These are phyloP conservation scores for Tetrapedia diversipes DNA, from an alignment of 2,888 invertebrate genomes.

Conservation along the genomic window DNA sequence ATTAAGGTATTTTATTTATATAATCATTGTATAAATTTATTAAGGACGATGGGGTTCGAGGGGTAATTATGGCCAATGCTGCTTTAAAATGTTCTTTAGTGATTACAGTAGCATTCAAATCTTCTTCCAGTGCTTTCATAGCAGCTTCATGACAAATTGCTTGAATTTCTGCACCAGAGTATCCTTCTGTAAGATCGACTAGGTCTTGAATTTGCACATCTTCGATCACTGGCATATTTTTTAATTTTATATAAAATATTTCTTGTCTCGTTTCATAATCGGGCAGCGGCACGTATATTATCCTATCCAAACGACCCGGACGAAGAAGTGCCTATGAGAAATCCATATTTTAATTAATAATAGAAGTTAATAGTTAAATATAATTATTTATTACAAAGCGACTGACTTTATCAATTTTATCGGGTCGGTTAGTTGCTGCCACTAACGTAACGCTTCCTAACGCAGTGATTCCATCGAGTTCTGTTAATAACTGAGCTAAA, in stretches of 20 bases:
- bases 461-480: conserved; percentile 96
- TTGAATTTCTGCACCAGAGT: conserved; percentile 96
- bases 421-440: conserved; percentile 98
- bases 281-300: conserved; percentile 97
- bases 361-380: conserved; percentile 34
- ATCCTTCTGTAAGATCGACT: conserved; percentile 89
- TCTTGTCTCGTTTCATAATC: conserved; percentile 90
- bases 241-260: conserved; percentile 91
- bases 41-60: conserved; percentile 89
- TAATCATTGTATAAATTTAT: conserved; percentile 90
- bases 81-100: conserved; percentile 88
- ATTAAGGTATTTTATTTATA: conserved; percentile 77
- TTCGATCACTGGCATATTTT: conserved; percentile 88
- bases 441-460: conserved; percentile 94
- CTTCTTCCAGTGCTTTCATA: conserved; percentile 91
- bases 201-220: conserved; percentile 88
- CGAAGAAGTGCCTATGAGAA: conserved; percentile 89
- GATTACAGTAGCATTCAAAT: conserved; percentile 87
- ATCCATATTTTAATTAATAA: background rate
- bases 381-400: conserved; percentile 16
- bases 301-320: conserved; percentile 95
- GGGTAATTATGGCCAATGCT: conserved; percentile 89
- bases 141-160: conserved; percentile 97
- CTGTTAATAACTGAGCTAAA: conserved; percentile 95
- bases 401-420: conserved; percentile 92